A percentile compares a stretch with the other conserved stretches of the same genome.
Evolutionary conservation across 2,888 invertebrate genomes (phyloP).

Genomic region (Metacarcinus magister): DNA sequence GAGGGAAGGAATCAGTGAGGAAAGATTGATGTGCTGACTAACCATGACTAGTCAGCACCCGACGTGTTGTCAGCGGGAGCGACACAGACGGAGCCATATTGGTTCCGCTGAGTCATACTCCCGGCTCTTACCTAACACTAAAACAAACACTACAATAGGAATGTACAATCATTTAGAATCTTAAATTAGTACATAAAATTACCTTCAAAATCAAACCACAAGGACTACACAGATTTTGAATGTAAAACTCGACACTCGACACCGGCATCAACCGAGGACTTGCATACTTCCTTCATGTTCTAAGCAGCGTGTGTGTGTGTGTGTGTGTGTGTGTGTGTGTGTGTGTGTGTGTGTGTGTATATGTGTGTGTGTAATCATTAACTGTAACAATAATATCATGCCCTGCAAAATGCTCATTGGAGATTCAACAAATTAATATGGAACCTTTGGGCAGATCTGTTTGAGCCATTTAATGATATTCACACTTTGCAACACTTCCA

Average conservation of each 20-base stretch:
- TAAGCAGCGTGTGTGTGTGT: background rate
- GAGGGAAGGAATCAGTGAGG: background rate
- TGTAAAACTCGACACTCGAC: background rate
- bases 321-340: background rate
- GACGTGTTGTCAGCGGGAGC: background rate
- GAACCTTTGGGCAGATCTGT: background rate
- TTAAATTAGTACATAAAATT: conserved; percentile 4
- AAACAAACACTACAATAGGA: background rate
- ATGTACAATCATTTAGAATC: conserved; percentile 38
- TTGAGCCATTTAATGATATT: background rate
- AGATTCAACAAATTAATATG: background rate
- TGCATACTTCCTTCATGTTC: background rate
- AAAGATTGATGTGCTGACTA: background rate
- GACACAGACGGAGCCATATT: background rate
- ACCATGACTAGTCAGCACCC: background rate
- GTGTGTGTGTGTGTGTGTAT: background rate
- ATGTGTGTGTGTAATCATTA: background rate
- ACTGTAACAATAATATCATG: background rate
- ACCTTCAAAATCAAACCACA: background rate
- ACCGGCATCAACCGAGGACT: background rate
- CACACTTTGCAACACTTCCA: background rate
- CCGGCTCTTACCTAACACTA: background rate
- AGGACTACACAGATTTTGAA: background rate
- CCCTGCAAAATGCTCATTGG: background rate
- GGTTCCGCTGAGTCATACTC: background rate